A percentile compares a stretch with the other conserved stretches of the same genome.
Conservation (phyloP, 2,797 vertebrate genomes). For the Mareca strepera region DNA sequence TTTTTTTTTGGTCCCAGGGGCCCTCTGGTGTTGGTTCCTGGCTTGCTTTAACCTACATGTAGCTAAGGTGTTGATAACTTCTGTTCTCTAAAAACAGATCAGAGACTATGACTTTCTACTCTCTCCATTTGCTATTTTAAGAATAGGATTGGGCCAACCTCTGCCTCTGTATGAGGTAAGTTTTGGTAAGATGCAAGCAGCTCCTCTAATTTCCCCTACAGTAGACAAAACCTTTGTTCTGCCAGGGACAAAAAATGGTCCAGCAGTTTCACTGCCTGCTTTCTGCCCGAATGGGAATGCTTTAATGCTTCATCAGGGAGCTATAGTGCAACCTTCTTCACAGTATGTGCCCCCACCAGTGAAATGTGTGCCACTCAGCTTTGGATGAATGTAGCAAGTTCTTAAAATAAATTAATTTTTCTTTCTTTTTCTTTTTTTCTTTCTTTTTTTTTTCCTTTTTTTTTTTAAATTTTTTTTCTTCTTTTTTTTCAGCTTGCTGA, state of each 20-base stretch:
- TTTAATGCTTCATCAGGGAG: not conserved
- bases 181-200: not conserved
- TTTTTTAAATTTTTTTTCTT: not conserved
- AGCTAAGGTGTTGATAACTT: not conserved
- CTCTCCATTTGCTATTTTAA: not conserved
- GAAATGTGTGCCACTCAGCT: not conserved
- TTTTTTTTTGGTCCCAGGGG: not conserved
- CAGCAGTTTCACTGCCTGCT: not conserved
- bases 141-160: not conserved
- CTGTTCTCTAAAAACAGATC: not conserved
- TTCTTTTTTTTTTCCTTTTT: not conserved
- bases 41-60: not conserved
- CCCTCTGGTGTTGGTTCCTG: not conserved
- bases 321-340: not conserved
- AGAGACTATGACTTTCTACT: not conserved
- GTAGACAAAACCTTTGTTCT: not conserved
- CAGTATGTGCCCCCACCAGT: not conserved
- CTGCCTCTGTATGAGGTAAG: not conserved
- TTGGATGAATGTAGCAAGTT: accelerated
- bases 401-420: not conserved
- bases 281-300: not conserved
- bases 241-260: not conserved
- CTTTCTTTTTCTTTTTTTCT: not conserved
- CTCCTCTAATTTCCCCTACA: not conserved
- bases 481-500: not conserved